phyloP scores from a whole-genome alignment of 1,140 invertebrate species.

The Thaumetopoea pityocampa region DNA sequence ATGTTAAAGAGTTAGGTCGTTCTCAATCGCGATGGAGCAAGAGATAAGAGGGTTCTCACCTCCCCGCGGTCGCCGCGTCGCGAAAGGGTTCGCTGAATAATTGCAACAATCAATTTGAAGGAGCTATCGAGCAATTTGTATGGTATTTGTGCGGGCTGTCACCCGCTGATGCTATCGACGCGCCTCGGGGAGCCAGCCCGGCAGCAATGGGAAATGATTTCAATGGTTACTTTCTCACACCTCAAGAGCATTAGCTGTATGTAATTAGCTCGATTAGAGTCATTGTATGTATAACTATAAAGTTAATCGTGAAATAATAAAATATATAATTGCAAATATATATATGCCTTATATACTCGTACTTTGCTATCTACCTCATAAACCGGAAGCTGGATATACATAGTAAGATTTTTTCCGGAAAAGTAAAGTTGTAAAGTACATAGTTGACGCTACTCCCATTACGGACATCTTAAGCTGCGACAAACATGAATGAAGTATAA shows the following conservation, averaged over 20 bases:
- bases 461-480: too few species aligned
- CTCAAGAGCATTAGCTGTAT: conserved; percentile 30
- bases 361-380: too few species aligned
- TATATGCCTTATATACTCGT: too few species aligned
- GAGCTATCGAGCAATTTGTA: conserved; percentile 73
- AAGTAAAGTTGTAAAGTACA: too few species aligned
- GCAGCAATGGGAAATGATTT: conserved; percentile 51
- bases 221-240: conserved; percentile 65
- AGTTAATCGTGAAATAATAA: too few species aligned
- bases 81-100: conserved; percentile 69
- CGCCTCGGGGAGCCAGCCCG: conserved; percentile 47
- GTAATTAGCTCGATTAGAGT: background rate
- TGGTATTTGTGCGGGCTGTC: conserved; percentile 73
- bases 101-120: conserved; percentile 72
- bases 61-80: conserved; percentile 55
- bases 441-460: too few species aligned
- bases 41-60: conserved; percentile 71
- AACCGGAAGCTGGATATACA: too few species aligned
- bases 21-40: conserved; percentile 40
- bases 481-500: too few species aligned
- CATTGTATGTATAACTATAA: too few species aligned
- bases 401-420: too few species aligned
- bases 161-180: conserved; percentile 66
- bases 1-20: conserved; percentile 58
- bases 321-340: too few species aligned